phyloP scores from a whole-genome alignment of 2,888 invertebrate species.

The Asteroscopus sphinx region DNA sequence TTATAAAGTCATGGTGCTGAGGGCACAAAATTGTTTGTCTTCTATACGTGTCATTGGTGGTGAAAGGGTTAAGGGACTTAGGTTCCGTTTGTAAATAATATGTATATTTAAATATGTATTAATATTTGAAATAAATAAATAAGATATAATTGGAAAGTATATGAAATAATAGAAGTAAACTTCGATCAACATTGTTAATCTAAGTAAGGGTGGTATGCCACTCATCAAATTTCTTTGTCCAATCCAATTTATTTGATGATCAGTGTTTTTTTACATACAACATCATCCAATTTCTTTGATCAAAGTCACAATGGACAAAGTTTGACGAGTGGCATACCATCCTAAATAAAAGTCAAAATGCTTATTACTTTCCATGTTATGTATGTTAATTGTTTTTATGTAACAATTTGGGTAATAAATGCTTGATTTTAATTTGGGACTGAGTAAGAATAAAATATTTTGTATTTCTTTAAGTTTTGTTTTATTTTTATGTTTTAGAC shows the following conservation, averaged over 20 bases:
- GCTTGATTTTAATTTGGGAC: constrained; percentile 35
- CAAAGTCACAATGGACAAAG: no score
- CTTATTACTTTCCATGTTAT: constrained; percentile 15
- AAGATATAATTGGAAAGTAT: neutral
- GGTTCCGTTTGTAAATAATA: constrained; percentile 35
- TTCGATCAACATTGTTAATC: no score
- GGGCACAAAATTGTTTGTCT: no score
- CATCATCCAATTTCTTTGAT: no score
- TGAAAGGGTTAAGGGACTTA: no score
- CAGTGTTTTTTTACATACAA: no score
- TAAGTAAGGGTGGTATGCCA: no score
- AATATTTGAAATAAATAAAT: neutral
- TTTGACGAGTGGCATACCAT: no score
- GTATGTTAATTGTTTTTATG: constrained; percentile 5
- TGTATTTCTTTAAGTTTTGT: constrained; percentile 44
- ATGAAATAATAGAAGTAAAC: neutral
- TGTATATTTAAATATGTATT: constrained; percentile 12
- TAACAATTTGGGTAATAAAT: constrained; percentile 3
- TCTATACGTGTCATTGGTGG: no score
- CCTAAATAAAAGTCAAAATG: neutral
- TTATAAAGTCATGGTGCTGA: no score
- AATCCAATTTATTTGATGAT: no score
- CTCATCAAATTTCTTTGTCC: no score
- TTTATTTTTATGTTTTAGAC: constrained; percentile 36
- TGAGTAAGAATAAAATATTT: constrained; percentile 53